These are phyloP conservation scores for Phoxinus phoxinus DNA, from an alignment of 2,113 vertebrate species.

Conservation along the genomic window DNA sequence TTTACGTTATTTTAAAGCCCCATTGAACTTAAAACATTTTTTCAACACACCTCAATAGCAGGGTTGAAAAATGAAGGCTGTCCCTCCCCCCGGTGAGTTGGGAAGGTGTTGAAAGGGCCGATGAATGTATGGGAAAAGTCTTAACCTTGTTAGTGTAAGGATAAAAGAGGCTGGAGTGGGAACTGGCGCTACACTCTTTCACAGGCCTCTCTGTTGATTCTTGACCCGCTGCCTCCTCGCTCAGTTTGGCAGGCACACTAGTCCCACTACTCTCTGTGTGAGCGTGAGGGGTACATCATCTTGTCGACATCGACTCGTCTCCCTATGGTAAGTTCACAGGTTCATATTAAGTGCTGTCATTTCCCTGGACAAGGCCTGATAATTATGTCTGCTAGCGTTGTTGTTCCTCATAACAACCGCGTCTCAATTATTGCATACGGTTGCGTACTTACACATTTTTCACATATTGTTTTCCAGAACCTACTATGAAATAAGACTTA, in stretches of 20 bases:
- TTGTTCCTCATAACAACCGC: constrained; percentile 6
- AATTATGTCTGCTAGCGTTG: constrained; percentile 54
- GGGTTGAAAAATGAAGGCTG: constrained; percentile 16
- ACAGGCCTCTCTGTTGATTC: constrained; percentile 39
- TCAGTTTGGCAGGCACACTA: constrained; percentile 34
- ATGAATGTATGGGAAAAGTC: constrained; percentile 42
- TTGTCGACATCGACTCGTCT: constrained; percentile 38
- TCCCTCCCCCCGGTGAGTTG: constrained; percentile 23
- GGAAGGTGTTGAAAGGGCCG: constrained; percentile 27
- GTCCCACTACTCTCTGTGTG: constrained; percentile 24
- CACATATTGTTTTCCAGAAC: background rate
- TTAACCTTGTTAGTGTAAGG: constrained; percentile 45
- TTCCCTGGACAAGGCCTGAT: constrained; percentile 45
- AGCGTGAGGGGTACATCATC: constrained; percentile 53
- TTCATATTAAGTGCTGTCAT: constrained; percentile 40
- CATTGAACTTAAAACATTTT: constrained; percentile 15
- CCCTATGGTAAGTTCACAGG: constrained; percentile 42
- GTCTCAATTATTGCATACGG: background rate
- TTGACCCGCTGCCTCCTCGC: constrained; percentile 36
- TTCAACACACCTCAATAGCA: constrained; percentile 42
- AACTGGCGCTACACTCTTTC: constrained; percentile 30
- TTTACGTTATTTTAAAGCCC: constrained; percentile 7
- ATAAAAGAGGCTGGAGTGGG: constrained; percentile 11
- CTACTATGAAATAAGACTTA: too few relatives aligned
- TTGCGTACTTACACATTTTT: background rate